Evolutionary conservation across 2,888 invertebrate genomes (phyloP).

Genomic region (Cyrtodaria siliqua): DNA sequence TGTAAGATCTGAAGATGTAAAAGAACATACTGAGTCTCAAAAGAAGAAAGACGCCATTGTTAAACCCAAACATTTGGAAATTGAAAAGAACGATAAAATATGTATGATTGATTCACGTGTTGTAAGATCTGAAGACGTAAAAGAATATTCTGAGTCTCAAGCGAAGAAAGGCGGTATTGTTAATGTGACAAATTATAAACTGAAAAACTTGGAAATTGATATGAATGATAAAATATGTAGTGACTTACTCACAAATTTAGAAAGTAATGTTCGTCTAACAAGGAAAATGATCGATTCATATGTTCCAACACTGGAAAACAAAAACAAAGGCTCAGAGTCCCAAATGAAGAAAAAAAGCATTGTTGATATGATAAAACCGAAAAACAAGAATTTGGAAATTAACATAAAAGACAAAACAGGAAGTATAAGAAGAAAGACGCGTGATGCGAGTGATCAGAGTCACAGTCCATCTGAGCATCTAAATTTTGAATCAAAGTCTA

Average conservation of each 20-base stretch:
- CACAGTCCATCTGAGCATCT: no score
- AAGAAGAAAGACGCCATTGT: not conserved
- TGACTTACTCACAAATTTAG: constrained; percentile 38
- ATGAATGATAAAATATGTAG: constrained; percentile 8
- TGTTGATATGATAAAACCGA: not conserved
- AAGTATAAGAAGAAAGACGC: no score
- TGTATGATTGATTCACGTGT: no score
- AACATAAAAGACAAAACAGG: not conserved
- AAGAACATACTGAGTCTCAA: not conserved
- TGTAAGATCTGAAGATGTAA: not conserved
- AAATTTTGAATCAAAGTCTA: no score
- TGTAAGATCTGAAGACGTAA: not conserved
- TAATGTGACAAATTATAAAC: not conserved
- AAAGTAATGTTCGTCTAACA: constrained; percentile 44
- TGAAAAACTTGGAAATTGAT: constrained; percentile 22
- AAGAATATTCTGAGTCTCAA: not conserved
- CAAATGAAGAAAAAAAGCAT: not conserved
- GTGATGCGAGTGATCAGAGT: no score
- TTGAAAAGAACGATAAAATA: not conserved
- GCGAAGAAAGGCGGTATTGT: not conserved
- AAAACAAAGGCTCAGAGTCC: not conserved
- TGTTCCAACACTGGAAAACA: not conserved
- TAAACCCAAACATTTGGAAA: not conserved
- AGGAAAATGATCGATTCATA: constrained; percentile 45
- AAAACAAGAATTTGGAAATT: not conserved